Evolutionary conservation across 1,140 invertebrate species (phyloP), one percentile per base, ranked within the genome.

Genomic region (Caerostris darwini): DNA sequence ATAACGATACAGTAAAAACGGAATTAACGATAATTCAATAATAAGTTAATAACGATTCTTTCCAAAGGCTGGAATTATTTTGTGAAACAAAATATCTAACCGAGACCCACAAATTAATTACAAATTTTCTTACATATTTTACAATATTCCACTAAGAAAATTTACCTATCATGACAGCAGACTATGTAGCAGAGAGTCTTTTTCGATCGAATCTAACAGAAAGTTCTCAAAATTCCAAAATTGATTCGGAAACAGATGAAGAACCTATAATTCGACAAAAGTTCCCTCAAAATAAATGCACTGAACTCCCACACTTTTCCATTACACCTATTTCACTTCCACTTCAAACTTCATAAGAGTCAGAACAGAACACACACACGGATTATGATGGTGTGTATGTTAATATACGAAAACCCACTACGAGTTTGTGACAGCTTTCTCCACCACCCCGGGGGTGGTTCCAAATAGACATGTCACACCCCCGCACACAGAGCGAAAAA

Each of bases 341-440:
- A 2, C 10, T 34, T 77, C 71, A 19, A 19, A 77, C 71, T 77
- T 77, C 71, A 5, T 77, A 77, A 77, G 71, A 53, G 71, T 53
- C 34, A 53, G 71, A 77, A 77, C 34, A 53, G 71, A 77, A 50
- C 71, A 77, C 71, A 61, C 10, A 77, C 71, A 14, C 71, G 10
- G 71, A 77, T 77, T 77, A 77, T 77, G 71, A 77, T 77, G 19
- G 71, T 77, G 71, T 77, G 34, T 77, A 77, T 77, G 71, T 77
- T 77, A 77, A 77, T 77, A 77, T 77, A 10, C 69, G 10, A 53
- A 77, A 77, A 77, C 71, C 71, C 34, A 77, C 71, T 77, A 34
- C 34, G 50, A 77, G 71, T 77, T 77, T 77, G 34, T 77, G 71
- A 77, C 71, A 53, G 71, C 3, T 69, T 77, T 77, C 71, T 77